These are phyloP conservation scores for Noctilio leporinus DNA, from an alignment of 2,113 vertebrate species.

Conservation along the genomic window DNA sequence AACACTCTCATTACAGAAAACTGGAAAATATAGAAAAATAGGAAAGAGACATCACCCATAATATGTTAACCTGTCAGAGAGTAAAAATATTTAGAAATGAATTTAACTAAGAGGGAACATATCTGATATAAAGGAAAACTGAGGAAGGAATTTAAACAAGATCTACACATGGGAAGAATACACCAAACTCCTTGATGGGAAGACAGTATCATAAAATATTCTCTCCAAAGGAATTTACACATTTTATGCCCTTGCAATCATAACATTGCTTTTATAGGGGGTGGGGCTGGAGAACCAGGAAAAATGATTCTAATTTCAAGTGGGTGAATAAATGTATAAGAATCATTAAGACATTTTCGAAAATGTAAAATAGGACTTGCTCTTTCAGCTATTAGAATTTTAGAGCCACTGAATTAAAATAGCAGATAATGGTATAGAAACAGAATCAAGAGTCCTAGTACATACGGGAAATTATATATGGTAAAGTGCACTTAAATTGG, in stretches of 20 bases:
- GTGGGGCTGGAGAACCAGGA: background rate
- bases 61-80: background rate
- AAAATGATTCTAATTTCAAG: background rate
- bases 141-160: background rate
- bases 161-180: background rate
- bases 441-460: background rate
- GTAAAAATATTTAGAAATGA: background rate
- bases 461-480: background rate
- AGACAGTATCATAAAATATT: background rate
- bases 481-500: background rate
- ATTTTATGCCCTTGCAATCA: background rate
- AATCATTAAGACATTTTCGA: background rate
- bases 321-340: background rate
- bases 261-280: background rate
- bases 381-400: background rate
- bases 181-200: accelerated
- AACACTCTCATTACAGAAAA: background rate
- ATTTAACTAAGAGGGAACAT: background rate
- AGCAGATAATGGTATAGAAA: background rate
- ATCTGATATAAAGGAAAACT: background rate
- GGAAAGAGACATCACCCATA: background rate
- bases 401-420: background rate
- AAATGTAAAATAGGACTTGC: background rate
- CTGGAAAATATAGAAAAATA: background rate
- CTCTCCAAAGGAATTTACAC: background rate